Evolutionary conservation across 2,888 invertebrate genomes (phyloP), one percentile per base, ranked within the genome.

Genomic region (Agrypnus murinus): DNA sequence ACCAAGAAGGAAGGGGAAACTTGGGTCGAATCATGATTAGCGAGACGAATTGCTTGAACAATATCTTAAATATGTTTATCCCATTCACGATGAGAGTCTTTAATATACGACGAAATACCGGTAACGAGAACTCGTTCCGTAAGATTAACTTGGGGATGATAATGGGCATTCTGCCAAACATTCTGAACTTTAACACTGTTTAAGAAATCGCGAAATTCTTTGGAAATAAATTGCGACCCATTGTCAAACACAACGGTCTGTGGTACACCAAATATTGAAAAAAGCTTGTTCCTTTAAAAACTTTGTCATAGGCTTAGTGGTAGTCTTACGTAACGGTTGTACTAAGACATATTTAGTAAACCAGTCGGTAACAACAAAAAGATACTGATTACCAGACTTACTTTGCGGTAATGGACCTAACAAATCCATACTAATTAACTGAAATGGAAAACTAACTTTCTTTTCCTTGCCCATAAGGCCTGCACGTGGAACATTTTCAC

Each of bases 231-330:
- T 15, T 75, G 71, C n/a, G 62, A 63, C 5, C 71, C 72, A 57
- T 75, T 76, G 45, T 77, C 72, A 19, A 48, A 65, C 9, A 69
- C 57, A 3, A 72, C 31, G 38, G 31, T 63, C 25, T 63, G 43
- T 5, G 74, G 74, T 32, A 65, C 46, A 12, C 74, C 73, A 68
- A 75, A 74, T 15, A 74, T 12, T n/a, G 65, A 36, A 46, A 74
- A 72, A 3, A 75, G n/a, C 64, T 9, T 43, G 4, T 43, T 76
- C 65, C 17, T 75, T 68, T 9, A 76, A 31, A n/a, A 55, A 14
- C 34, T 65, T 40, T 9, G 14, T 31, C 2, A 74, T 43, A n/a
- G 15, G 40, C 10, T 31, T 40, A 2, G 71, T 66, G 0, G 36
- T 66, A 8, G 75, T 69, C 2, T 19, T 43, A 8, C 71, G 31